phyloP scores from a whole-genome alignment of 1,140 invertebrate species.

The Amyelois transitella region DNA sequence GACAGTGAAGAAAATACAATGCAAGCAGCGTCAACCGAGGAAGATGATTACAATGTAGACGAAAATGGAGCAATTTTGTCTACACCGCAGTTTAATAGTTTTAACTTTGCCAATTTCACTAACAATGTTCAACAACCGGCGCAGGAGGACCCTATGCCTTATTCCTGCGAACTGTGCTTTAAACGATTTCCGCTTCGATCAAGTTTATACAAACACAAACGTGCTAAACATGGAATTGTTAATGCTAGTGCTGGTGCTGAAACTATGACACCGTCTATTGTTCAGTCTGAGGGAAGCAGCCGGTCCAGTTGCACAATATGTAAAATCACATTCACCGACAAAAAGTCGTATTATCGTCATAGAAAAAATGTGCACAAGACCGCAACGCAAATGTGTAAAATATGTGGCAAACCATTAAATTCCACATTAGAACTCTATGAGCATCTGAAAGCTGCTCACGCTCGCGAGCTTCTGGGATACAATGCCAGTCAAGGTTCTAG shows the following conservation, averaged over 20 bases:
- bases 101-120: constrained; percentile 53
- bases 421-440: constrained; percentile 68
- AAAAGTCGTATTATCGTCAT: constrained; percentile 72
- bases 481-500: constrained; percentile 58
- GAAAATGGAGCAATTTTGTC: constrained; percentile 59
- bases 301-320: constrained; percentile 72
- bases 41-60: constrained; percentile 63
- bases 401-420: constrained; percentile 66
- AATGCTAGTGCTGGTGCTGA: constrained; percentile 37
- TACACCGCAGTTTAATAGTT: constrained; percentile 71
- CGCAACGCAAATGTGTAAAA: constrained; percentile 66
- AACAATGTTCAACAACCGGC: constrained; percentile 38
- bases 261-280: constrained; percentile 25
- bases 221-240: constrained; percentile 70
- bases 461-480: constrained; percentile 66
- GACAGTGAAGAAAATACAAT: constrained; percentile 64
- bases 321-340: constrained; percentile 69
- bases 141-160: constrained; percentile 38
- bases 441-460: constrained; percentile 65
- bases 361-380: constrained; percentile 70
- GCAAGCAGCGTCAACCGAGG: constrained; percentile 66
- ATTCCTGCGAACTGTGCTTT: constrained; percentile 65
- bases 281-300: constrained; percentile 21
- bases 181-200: constrained; percentile 68
- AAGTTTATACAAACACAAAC: constrained; percentile 72